Conservation (phyloP, 2,888 invertebrate genomes). For the Euphydryas editha region DNA sequence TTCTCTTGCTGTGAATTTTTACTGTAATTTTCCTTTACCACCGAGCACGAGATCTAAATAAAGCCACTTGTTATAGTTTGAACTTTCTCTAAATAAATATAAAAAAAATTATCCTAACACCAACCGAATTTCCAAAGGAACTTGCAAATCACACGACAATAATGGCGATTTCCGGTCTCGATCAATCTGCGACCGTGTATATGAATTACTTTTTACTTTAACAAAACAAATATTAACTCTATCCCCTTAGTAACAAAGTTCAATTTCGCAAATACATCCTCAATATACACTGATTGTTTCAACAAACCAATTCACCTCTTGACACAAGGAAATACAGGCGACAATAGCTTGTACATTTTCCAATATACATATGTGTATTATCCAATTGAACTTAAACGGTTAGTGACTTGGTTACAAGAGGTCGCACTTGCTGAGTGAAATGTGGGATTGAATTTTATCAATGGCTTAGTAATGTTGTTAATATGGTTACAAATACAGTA, state of each 20-base stretch:
- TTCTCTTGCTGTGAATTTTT: no score
- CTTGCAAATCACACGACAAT: conserved; percentile 51
- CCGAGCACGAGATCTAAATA: background rate
- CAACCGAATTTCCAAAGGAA: conserved; percentile 48
- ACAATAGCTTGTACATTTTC: background rate
- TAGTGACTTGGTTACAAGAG: conserved; percentile 56
- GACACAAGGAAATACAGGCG: background rate
- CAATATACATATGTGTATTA: conserved; percentile 49
- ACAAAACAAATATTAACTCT: background rate
- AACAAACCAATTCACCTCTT: conserved; percentile 19
- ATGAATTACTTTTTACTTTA: background rate
- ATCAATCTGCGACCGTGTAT: conserved; percentile 61
- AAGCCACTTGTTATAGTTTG: background rate
- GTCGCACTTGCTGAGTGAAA: conserved; percentile 55
- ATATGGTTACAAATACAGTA: background rate
- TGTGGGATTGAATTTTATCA: conserved; percentile 40
- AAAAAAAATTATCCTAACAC: conserved; percentile 27
- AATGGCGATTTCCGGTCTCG: conserved; percentile 68
- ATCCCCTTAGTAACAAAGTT: conserved; percentile 4
- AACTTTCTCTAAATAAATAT: background rate
- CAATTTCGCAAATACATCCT: background rate
- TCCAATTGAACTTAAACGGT: conserved; percentile 68
- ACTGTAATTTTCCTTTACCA: no score
- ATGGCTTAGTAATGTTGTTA: conserved; percentile 14
- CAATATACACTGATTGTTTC: background rate